Evolutionary conservation across 1,140 invertebrate genomes (phyloP), one percentile per base, ranked within the genome.

Genomic region (Drosophila repletoides): DNA sequence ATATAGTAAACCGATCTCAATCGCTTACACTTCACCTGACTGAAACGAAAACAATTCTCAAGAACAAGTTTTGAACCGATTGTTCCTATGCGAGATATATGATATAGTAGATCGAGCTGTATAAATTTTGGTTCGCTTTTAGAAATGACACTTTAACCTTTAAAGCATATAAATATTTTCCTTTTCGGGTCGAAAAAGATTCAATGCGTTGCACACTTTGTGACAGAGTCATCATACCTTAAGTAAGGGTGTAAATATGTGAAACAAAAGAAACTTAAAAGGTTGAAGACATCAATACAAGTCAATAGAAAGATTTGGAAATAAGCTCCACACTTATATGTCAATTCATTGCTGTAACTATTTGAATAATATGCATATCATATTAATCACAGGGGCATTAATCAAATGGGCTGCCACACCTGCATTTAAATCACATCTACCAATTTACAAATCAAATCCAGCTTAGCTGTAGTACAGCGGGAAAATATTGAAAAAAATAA

Each of bases 391-490:
- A 14, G 22, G n/a, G 19, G 33, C 14, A 59, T 59, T 17, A 59
- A 49, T 59, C 63, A 49, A 41, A 33, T 49, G 4, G 2, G 5
- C 6, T 29, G 55, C 22, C 31, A 46, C 41, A 34, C 55, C 36
- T 52, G 55, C 21, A 43, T 33, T 66, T 51, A 51, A 66, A 59
- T 43, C 45, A 26, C 19, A 60, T 49, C 52, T 28, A 38, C 41
- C 21, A 29, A 64, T 64, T 55, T 38, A 22, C 28, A 14, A 33
- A 38, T 43, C 15, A 55, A 36, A 21, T 26, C 34, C 48, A 34
- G 36, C n/a, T 43, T 43, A 22, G 12, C 21, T 15, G 17, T 12
- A 21, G 29, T 21, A 9, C 41, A 21, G 14, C 3, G 14, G 3
- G 5, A 2, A 22, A 17, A 26, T 7, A 34, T 31, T 12, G n/a